These are phyloP conservation scores for Athetis lepigone DNA, from an alignment of 2,888 invertebrate species.

Conservation along the genomic window DNA sequence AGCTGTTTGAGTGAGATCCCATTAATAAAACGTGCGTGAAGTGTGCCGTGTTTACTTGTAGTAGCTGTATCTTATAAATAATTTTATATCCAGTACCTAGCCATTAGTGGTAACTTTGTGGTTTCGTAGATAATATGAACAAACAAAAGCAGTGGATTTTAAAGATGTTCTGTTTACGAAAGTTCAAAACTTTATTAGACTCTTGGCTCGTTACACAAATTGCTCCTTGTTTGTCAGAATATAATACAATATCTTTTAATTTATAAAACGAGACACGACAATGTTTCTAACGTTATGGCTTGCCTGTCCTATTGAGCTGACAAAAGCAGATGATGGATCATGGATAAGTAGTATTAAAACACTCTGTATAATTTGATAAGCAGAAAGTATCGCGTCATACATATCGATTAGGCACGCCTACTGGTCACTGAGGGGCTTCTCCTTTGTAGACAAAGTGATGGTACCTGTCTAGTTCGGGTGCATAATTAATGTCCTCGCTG, in stretches of 20 bases:
- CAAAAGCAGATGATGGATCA: conserved; percentile 64
- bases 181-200: conserved; percentile 32
- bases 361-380: conserved; percentile 70
- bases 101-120: conserved; percentile 29
- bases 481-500: conserved; percentile 54
- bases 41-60: conserved; percentile 35
- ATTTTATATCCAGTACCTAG: conserved; percentile 20
- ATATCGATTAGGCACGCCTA: conserved; percentile 76
- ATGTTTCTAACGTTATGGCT: conserved; percentile 12
- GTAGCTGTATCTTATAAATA: conserved; percentile 17
- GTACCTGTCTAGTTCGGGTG: conserved; percentile 49
- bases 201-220: conserved; percentile 37
- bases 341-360: conserved; percentile 61
- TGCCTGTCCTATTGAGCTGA: conserved; percentile 25
- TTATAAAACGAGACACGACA: conserved; percentile 25
- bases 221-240: conserved; percentile 25
- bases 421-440: conserved; percentile 75
- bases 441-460: conserved; percentile 65
- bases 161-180: conserved; percentile 37
- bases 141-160: conserved; percentile 33
- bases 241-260: conserved; percentile 35
- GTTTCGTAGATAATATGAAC: conserved; percentile 14
- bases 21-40: conserved; percentile 19
- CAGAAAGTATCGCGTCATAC: conserved; percentile 63
- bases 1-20: conserved; percentile 27